Conservation (phyloP, 37 sponge, comb jelly and placozoan species). For the Cladorhizidae sp. region DNA sequence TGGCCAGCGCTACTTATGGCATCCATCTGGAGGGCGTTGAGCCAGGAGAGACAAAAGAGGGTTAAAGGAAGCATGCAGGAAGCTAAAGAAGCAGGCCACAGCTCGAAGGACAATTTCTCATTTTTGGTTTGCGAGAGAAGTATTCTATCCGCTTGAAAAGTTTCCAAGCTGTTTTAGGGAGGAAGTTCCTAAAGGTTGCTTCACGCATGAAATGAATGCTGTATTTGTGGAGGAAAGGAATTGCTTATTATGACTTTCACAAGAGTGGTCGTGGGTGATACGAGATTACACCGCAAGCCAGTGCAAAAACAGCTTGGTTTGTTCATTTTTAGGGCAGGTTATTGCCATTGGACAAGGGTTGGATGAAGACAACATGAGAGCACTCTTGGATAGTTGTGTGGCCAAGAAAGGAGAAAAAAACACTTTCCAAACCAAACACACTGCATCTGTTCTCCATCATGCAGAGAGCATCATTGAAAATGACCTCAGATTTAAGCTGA, state of each 20-base stretch:
- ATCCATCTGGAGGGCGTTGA: conserved; percentile 51
- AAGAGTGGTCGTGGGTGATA: conserved; percentile 74
- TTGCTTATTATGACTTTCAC: conserved; percentile 61
- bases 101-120: conserved; percentile 51
- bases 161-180: conserved; percentile 64
- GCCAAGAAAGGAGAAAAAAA: background rate
- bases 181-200: conserved; percentile 25
- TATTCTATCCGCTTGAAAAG: conserved; percentile 22
- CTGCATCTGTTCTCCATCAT: background rate
- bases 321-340: conserved; percentile 52
- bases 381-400: conserved; percentile 18
- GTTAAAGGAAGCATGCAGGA: conserved; percentile 7
- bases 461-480: background rate
- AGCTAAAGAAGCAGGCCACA: conserved; percentile 7
- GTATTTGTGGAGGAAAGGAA: conserved; percentile 55
- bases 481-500: conserved; percentile 52
- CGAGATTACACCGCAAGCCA: conserved; percentile 41
- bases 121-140: conserved; percentile 55
- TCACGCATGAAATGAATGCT: conserved; percentile 65
- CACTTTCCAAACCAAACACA: background rate
- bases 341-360: conserved; percentile 55
- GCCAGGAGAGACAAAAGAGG: conserved; percentile 26
- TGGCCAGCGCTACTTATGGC: conserved; percentile 37
- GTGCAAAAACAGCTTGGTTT: conserved; percentile 13
- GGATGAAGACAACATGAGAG: conserved; percentile 8